Evolutionary conservation across 1,140 invertebrate genomes (phyloP), one percentile per base, ranked within the genome.

Genomic region (Nasonia giraulti): DNA sequence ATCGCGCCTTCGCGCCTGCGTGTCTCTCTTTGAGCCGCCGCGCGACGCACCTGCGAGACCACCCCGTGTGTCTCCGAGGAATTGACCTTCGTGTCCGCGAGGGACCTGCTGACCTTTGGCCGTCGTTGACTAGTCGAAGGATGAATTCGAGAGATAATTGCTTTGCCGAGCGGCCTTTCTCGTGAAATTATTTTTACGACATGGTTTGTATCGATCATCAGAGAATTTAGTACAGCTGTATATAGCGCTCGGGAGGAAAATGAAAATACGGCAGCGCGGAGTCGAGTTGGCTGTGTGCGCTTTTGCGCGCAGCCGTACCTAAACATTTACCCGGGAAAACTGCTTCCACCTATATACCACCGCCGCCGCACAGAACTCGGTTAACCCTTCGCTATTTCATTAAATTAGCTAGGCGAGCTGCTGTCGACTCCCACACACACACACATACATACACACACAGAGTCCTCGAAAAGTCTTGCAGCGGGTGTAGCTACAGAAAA

Each of bases 301-400:
- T 87, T 90, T 88, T 89, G 87, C 87, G 10, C 55, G 55, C 17
- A 81, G 71, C 66, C 66, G 55, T 84, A 80, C 81, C 88, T 88
- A 91, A 91, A 91, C 90, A 91, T 91, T 91, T 90, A 88, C 87
- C 88, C 87, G 83, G 80, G 50, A 85, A 87, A 88, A 87, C 81
- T 84, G 88, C 85, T 90, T 89, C 31, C 86, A 87, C 87, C 87
- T 91, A 89, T 84, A 87, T 83, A 87, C 87, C 84, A 44, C 55
- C 6, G 6, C 50, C 50, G 55, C 55, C 20, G 20, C 55, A 83
- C 73, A 79, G 80, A 84, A 81, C 80, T 88, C 84, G 87, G 88
- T 89, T 90, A 92, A 91, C 90, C 90, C 89, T 88, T 89, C 87
- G 88, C 90, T 90, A 90, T 91, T 92, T 92, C 91, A 92, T 92